Evolutionary conservation across 2,797 vertebrate species (phyloP).

Genomic region (Mormyrus proboscirostris): DNA sequence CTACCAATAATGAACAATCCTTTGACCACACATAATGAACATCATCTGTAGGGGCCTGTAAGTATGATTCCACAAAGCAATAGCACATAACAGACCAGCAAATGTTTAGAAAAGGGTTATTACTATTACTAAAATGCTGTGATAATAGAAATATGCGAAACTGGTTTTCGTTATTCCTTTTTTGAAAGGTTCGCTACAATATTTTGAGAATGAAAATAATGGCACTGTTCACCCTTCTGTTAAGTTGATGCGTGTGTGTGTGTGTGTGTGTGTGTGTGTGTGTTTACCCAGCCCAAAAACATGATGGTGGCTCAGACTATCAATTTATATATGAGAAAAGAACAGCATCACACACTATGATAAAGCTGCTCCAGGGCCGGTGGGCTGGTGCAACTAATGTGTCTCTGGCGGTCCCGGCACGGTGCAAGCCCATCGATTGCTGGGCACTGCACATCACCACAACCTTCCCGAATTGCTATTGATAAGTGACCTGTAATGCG

Average conservation of each 20-base stretch:
- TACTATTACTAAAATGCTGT: neutral
- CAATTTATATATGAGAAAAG: neutral
- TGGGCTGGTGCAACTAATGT: conserved; percentile 30
- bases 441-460: conserved; percentile 91
- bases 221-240: neutral
- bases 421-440: conserved; percentile 91
- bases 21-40: neutral
- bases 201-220: neutral
- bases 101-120: neutral
- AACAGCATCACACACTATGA: neutral
- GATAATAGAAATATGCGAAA: neutral
- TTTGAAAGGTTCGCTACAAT: neutral
- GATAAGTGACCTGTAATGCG: conserved; percentile 99
- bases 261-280: neutral
- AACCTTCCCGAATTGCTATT: conserved; percentile 98
- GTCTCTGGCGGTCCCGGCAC: conserved; percentile 66
- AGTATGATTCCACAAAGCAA: neutral
- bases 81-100: neutral
- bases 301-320: neutral
- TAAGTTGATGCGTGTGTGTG: neutral
- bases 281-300: neutral
- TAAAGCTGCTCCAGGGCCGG: neutral
- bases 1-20: neutral
- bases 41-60: neutral
- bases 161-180: neutral